A percentile compares a stretch with the other conserved stretches of the same genome.
phyloP scores from a whole-genome alignment of 2,888 invertebrate species.

The Chrysina gloriosa region DNA sequence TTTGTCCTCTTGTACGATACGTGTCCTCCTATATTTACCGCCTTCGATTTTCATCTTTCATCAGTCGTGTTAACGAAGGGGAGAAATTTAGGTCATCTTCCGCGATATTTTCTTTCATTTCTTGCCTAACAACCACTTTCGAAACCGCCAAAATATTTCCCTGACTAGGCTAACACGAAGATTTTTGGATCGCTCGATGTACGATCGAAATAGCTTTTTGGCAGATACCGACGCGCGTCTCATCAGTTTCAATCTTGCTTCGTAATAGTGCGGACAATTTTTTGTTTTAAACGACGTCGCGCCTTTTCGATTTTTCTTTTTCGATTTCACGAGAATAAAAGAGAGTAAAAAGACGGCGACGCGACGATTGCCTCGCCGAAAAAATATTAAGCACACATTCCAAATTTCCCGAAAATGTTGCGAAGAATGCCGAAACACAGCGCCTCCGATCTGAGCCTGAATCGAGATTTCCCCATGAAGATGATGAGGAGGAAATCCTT shows the following conservation, averaged over 20 bases:
- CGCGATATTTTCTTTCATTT: background rate
- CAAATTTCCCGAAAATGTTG: slow-evolving; percentile 15
- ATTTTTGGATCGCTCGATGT: slow-evolving; percentile 28
- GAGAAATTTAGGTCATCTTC: slow-evolving; percentile 9
- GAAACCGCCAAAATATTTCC: slow-evolving; percentile 18
- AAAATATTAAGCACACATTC: background rate
- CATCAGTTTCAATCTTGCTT: slow-evolving; percentile 22
- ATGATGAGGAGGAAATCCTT: slow-evolving; percentile 60
- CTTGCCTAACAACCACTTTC: background rate
- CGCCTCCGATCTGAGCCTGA: slow-evolving; percentile 41
- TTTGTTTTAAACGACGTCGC: background rate
- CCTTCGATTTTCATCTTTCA: background rate
- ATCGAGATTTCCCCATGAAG: slow-evolving; percentile 17
- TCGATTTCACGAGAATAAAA: no score
- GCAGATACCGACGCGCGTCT: slow-evolving; percentile 11
- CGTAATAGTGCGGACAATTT: slow-evolving; percentile 22
- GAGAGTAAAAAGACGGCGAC: no score
- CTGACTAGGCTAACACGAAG: slow-evolving; percentile 25
- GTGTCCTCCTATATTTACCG: background rate
- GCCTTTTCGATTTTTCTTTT: background rate
- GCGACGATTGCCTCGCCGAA: background rate
- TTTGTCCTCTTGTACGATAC: background rate
- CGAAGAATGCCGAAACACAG: slow-evolving; percentile 33
- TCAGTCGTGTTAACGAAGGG: background rate
- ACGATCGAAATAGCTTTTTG: slow-evolving; percentile 34